Percentiles rank a stretch among this genome's conserved stretches.
Conservation (phyloP, 2,888 invertebrate species). For the Tetranychus piercei region DNA sequence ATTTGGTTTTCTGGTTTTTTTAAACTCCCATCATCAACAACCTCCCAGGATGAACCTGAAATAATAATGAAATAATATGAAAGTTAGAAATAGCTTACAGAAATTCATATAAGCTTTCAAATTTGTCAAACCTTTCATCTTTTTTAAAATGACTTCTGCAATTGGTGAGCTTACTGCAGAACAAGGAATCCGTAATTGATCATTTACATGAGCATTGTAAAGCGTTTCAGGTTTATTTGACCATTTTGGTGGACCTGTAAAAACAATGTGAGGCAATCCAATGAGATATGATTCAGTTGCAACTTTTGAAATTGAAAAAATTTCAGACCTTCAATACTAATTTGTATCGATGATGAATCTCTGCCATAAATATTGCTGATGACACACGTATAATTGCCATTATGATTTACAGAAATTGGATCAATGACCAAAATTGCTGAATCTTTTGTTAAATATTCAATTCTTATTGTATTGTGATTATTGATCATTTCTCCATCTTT, state of each 20-base stretch:
- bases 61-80: too few species aligned
- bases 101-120: neutral
- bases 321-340: conserved; percentile 6
- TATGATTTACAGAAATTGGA: neutral
- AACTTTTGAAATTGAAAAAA: neutral
- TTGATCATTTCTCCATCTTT: neutral
- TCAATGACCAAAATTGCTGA: neutral
- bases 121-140: neutral
- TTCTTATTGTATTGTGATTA: neutral
- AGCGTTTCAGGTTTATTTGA: neutral
- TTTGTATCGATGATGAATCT: neutral
- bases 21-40: too few species aligned
- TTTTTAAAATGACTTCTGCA: neutral
- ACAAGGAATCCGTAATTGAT: neutral
- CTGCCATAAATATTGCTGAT: neutral
- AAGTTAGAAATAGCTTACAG: neutral
- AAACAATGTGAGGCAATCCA: too few species aligned
- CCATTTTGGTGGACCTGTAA: neutral
- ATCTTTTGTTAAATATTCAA: neutral
- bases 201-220: neutral
- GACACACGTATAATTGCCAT: neutral
- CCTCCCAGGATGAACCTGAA: too few species aligned
- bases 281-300: too few species aligned
- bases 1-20: too few species aligned
- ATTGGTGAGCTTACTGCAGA: neutral